A percentile compares a stretch with the other conserved stretches of the same genome.
phyloP scores from a whole-genome alignment of 53 echinoderm and acorn worm genomes.

The Astropecten irregularis region DNA sequence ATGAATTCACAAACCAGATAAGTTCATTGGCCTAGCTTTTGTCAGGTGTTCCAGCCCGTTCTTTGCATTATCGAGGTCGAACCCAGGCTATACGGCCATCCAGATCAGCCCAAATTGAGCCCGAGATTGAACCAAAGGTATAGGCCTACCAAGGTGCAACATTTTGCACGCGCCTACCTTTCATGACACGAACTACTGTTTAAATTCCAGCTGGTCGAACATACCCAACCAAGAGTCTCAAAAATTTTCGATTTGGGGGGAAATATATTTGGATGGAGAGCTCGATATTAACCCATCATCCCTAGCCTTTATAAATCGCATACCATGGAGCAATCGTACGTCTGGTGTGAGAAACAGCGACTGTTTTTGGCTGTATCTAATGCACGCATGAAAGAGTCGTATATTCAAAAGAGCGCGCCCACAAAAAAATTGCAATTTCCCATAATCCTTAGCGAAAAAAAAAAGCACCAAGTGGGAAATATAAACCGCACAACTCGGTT shows the following conservation, averaged over 20 bases:
- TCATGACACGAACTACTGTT: conserved; percentile 26
- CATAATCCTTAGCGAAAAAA: conserved; percentile 12
- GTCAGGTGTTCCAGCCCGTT: background rate
- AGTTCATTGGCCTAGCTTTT: conserved; percentile 40
- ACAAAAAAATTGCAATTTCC: background rate
- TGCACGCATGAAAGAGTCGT: conserved; percentile 26
- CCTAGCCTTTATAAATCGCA: too few species aligned
- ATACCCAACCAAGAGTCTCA: background rate
- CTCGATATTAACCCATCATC: too few species aligned
- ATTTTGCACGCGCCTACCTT: conserved; percentile 21
- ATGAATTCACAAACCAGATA: background rate
- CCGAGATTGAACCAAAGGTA: too few species aligned
- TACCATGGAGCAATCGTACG: too few species aligned
- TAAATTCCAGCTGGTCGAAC: conserved; percentile 38
- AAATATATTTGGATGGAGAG: background rate
- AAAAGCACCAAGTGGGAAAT: too few species aligned
- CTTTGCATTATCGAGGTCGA: background rate
- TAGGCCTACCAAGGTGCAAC: conserved; percentile 11
- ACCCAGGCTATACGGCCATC: too few species aligned
- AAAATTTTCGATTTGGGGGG: conserved; percentile 24
- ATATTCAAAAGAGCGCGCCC: background rate
- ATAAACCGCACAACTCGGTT: too few species aligned
- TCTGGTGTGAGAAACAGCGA: too few species aligned
- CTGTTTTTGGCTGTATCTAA: too few species aligned
- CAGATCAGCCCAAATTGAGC: too few species aligned